Conservation (phyloP, 2,113 vertebrate species). For the Mastomys coucha region DNA sequence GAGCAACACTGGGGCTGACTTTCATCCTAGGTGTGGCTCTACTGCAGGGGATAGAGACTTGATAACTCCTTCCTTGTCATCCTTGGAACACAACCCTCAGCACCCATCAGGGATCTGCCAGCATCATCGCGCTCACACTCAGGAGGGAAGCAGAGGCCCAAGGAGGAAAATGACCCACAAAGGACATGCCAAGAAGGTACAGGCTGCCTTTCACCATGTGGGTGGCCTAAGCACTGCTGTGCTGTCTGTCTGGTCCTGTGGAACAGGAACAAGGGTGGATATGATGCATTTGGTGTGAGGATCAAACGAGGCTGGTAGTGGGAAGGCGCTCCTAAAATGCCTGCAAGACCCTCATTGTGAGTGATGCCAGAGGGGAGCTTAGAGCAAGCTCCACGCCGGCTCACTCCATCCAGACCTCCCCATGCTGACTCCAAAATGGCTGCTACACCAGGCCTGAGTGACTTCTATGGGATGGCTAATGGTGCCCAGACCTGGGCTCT, state of each 20-base stretch:
- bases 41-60: not conserved
- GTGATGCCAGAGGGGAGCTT: not conserved
- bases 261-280: not conserved
- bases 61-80: too few relatives aligned
- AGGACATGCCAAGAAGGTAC: not conserved
- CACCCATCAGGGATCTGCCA: not conserved
- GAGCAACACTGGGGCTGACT: not conserved
- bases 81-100: not conserved
- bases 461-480: not conserved
- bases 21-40: not conserved
- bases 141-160: not conserved
- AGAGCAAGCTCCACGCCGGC: not conserved
- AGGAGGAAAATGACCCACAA: not conserved
- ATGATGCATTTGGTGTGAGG: not conserved
- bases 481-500: not conserved
- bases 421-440: not conserved
- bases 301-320: rapidly evolving
- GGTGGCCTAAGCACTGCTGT: rapidly evolving
- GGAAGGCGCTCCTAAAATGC: not conserved
- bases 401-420: not conserved
- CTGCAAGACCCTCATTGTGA: not conserved
- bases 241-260: too few relatives aligned
- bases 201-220: rapidly evolving
- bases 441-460: not conserved
- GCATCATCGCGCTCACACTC: rapidly evolving